Evolutionary conservation across 2,113 vertebrate genomes (phyloP), one percentile per base, ranked within the genome.

Genomic region (Parus major): DNA sequence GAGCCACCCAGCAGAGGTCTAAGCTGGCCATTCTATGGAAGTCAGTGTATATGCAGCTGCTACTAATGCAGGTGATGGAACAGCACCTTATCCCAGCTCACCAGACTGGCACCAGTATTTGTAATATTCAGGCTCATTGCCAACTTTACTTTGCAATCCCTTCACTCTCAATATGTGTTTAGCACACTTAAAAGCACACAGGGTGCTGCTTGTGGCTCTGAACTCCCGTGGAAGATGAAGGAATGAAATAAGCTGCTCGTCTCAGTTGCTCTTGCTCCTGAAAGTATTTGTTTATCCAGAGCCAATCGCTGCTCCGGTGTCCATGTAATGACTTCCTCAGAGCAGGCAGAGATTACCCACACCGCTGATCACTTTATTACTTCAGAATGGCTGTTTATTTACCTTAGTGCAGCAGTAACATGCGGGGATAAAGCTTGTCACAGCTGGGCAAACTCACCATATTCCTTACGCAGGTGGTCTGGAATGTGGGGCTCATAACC

Each of bases 401-500:
- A 92, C 94, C 88, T 93, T 97, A 91, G 83, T 90, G 94, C 87
- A 86, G 92, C 86, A 93, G 91, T 36, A 97, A 96, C 92, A 90
- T 49, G 66, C 76, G 86, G 93, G 91, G 95, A 93, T 95, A 93
- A 93, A 89, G 95, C 90, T 31, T 52, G 92, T 89, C 96, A 84
- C 97, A 97, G 97, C 95, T 98, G 97, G 97, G 96, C 90, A 98
- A 98, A 98, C 99, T 99, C 96, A 99, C 99, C 99, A 5, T 98
- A 99, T 77, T 99, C 98, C 0, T 97, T 95, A 71, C 98, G 96
- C 61, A 99, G 98, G 97, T 99, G 98, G 84, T 98, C 98, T 42
- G 98, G 98, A 97, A 99, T 98, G 96, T 98, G 95, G 1, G 99
- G 98, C 90, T 99, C 99, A 5, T 98, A 99, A 63, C 99, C 99